Percentiles rank a stretch among this genome's conserved stretches.
These are phyloP conservation scores for Euwallacea similis DNA, from an alignment of 1,140 invertebrate genomes.

Conservation along the genomic window DNA sequence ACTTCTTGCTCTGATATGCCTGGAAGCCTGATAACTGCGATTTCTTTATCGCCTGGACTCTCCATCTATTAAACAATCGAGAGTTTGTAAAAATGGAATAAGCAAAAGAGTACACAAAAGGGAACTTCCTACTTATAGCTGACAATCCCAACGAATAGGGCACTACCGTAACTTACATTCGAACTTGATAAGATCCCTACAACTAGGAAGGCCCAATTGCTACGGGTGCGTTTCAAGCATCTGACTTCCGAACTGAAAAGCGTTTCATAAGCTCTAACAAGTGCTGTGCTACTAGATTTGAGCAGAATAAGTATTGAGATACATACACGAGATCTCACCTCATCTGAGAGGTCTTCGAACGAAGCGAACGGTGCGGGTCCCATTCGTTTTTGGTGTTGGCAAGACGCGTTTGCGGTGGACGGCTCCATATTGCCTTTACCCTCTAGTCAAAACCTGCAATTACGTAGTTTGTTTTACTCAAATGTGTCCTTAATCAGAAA, in stretches of 20 bases:
- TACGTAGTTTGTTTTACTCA: background rate
- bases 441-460: slow-evolving; percentile 11
- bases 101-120: no score
- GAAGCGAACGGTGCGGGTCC: slow-evolving; percentile 91
- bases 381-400: slow-evolving; percentile 67
- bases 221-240: no score
- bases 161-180: no score
- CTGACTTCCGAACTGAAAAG: no score
- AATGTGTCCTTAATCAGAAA: background rate
- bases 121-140: no score
- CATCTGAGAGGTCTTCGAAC: slow-evolving; percentile 86
- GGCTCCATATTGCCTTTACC: slow-evolving; percentile 24
- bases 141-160: no score
- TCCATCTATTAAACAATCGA: slow-evolving; percentile 53
- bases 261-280: no score
- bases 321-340: slow-evolving; percentile 67
- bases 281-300: no score
- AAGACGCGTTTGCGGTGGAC: slow-evolving; percentile 36
- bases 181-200: no score
- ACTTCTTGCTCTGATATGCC: slow-evolving; percentile 68
- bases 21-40: slow-evolving; percentile 62
- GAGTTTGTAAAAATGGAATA: no score
- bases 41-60: slow-evolving; percentile 63
- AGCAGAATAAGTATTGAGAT: slow-evolving; percentile 43
- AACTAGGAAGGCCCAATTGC: no score